phyloP scores from a whole-genome alignment of 1,140 invertebrate species.

The Neuroterus valhalla region DNA sequence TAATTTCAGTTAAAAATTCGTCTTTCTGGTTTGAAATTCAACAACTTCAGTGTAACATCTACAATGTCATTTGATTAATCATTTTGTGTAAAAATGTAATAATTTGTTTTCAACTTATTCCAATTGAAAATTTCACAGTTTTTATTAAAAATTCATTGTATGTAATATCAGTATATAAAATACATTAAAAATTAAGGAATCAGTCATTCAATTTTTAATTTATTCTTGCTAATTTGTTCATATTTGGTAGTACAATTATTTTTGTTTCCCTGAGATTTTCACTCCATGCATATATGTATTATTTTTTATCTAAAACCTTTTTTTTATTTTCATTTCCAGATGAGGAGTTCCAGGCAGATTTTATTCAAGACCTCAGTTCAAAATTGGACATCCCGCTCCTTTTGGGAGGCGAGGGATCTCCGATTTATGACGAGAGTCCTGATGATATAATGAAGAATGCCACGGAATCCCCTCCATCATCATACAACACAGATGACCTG shows the following conservation, averaged over 20 bases:
- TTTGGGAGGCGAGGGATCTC: constrained; percentile 51
- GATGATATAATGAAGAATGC: constrained; percentile 57
- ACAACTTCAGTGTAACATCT: too few relatives aligned
- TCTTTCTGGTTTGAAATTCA: too few relatives aligned
- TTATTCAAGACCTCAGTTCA: constrained; percentile 62
- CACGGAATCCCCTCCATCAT: not conserved
- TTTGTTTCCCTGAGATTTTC: not conserved
- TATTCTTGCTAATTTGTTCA: not conserved
- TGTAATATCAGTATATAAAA: too few relatives aligned
- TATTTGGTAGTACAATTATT: too few relatives aligned
- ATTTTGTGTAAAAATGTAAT: too few relatives aligned
- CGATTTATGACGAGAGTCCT: constrained; percentile 45
- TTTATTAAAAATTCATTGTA: too few relatives aligned
- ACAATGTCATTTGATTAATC: too few relatives aligned
- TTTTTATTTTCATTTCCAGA: constrained; percentile 55
- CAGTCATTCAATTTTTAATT: too few relatives aligned
- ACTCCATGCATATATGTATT: not conserved
- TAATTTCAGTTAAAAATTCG: too few relatives aligned
- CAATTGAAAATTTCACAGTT: too few relatives aligned
- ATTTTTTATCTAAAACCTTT: not conserved
- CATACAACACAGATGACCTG: constrained; percentile 37
- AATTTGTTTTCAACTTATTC: too few relatives aligned
- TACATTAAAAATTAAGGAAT: too few relatives aligned
- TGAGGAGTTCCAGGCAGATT: constrained; percentile 54
- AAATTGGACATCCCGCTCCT: constrained; percentile 63